phyloP scores from a whole-genome alignment of 2,113 vertebrate species.

The Polypterus senegalus region DNA sequence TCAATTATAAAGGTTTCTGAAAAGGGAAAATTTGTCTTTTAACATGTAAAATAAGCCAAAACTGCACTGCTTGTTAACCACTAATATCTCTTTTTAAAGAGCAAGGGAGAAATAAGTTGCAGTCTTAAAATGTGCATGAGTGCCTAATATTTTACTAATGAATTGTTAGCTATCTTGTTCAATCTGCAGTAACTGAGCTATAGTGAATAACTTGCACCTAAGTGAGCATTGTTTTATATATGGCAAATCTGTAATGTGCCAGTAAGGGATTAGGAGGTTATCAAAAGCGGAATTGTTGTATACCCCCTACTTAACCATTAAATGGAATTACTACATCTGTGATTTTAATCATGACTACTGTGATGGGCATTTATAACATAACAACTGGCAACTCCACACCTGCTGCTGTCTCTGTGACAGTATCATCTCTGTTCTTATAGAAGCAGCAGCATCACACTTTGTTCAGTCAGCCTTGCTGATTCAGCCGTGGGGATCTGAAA shows the following conservation, averaged over 20 bases:
- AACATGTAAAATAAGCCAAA: slow-evolving; percentile 5
- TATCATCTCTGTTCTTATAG: slow-evolving; percentile 31
- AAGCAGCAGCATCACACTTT: slow-evolving; percentile 49
- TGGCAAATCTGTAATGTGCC: slow-evolving; percentile 27
- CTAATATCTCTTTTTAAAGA: too few species aligned
- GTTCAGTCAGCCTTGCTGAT: slow-evolving; percentile 41
- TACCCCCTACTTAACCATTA: slow-evolving; percentile 42
- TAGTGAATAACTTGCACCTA: too few species aligned
- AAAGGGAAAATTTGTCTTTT: slow-evolving; percentile 11
- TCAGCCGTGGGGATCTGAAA: slow-evolving; percentile 33
- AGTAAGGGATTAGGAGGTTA: slow-evolving; percentile 33
- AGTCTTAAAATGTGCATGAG: too few species aligned
- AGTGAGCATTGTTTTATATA: too few species aligned
- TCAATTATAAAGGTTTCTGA: slow-evolving; percentile 48
- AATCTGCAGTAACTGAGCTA: too few species aligned
- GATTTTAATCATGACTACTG: slow-evolving; percentile 55
- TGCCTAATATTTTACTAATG: too few species aligned
- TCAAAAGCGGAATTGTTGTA: slow-evolving; percentile 53
- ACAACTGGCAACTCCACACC: slow-evolving; percentile 62
- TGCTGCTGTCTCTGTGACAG: slow-evolving; percentile 57
- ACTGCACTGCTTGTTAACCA: too few species aligned
- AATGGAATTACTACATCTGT: slow-evolving; percentile 52
- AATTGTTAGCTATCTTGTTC: too few species aligned
- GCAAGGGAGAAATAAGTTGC: too few species aligned
- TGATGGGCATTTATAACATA: slow-evolving; percentile 38